Evolutionary conservation across 2,113 vertebrate species (phyloP), one percentile per base, ranked within the genome.

Genomic region (Zosterops borbonicus): DNA sequence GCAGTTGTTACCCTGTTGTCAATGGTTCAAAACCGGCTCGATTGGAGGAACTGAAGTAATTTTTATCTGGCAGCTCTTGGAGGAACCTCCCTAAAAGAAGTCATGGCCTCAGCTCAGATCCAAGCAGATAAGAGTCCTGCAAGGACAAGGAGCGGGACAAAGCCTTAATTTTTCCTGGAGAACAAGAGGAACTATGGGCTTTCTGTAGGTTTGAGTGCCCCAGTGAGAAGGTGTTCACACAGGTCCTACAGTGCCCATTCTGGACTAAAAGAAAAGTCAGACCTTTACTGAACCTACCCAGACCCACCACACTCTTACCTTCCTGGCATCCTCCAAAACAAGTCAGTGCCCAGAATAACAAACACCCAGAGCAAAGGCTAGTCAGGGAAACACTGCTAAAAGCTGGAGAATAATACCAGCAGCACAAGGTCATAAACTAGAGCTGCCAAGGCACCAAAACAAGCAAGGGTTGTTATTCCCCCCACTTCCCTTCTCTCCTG

Each of bases 31-130:
- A 96, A 73, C 46, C 39, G 91, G 82, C 87, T 78, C 0, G 0
- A 23, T 17, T 85, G 59, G 75, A 93, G 89, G 84, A 92, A 94
- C 84, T 47, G 37, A 73, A 55, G 62, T 11, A 1, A 35, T 84
- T 95, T 92, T 90, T 47, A 94, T 92, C 95, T 95, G 92, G 96
- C 89, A 94, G 71, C n/a, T 83, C 3, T 59, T 59, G 70, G 75
- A 69, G 87, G 87, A 95, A 82, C 90, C 71, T 96, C 90, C 94
- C 90, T 73, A 50, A 75, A 87, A 95, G 76, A 64, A 82, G 84
- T 83, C 70, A 16, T 21, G 50, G 87, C 81, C 87, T 60, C 29
- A 82, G 69, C 87, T 87, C 67, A 85, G 93, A 92, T 94, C 81
- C 67, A 65, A 85, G 70, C n/a, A 94, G 91, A 70, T 87, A 94